Conservation (phyloP, 2,113 vertebrate genomes). For the Cavia aperea region DNA sequence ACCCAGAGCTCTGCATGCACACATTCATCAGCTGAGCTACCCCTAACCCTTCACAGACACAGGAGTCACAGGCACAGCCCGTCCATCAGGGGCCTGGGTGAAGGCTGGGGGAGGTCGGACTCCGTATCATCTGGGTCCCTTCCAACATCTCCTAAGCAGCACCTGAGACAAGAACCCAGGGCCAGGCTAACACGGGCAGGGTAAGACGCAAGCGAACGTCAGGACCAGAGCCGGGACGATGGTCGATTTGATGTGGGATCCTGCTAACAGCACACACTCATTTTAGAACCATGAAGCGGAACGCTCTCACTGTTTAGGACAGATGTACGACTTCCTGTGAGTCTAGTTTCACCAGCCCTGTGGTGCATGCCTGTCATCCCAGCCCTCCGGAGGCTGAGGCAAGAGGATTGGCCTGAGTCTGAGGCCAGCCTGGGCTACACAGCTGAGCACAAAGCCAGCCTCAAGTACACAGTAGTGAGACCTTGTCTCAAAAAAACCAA, state of each 20-base stretch:
- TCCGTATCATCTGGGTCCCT: not conserved
- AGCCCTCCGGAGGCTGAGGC: not conserved
- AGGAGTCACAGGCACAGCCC: rapidly evolving
- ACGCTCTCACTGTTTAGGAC: not conserved
- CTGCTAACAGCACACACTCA: not conserved
- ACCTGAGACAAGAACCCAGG: not conserved
- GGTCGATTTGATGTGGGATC: not conserved
- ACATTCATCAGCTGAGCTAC: too few relatives aligned
- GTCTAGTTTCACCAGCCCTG: not conserved
- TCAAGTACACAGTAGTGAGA: not conserved
- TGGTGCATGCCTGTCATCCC: not conserved
- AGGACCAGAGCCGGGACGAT: not conserved
- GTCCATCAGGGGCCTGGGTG: not conserved
- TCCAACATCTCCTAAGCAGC: not conserved
- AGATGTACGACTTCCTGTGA: not conserved
- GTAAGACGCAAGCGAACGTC: not conserved
- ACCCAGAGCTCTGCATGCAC: not conserved
- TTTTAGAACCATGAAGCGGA: not conserved
- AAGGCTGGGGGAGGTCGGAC: not conserved
- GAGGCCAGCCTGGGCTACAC: not conserved
- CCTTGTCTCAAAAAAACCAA: not conserved
- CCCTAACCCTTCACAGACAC: rapidly evolving
- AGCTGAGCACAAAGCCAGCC: not conserved
- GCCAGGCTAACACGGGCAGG: not conserved
- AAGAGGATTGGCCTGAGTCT: not conserved